Evolutionary conservation across 2,888 invertebrate species (phyloP).

Genomic region (Cheilosia impressa): DNA sequence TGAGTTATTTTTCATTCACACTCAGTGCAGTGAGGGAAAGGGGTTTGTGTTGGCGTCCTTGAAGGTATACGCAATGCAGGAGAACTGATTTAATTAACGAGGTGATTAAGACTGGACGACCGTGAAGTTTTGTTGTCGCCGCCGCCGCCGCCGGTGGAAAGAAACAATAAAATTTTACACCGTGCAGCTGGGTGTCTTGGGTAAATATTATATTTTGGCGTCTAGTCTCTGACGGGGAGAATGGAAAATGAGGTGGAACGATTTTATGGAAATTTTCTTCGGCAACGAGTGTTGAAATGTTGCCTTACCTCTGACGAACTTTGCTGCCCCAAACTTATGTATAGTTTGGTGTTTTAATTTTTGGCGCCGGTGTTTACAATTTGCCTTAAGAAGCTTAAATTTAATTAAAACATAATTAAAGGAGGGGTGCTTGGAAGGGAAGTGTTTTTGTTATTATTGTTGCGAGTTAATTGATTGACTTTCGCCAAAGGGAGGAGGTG

Average conservation of each 20-base stretch:
- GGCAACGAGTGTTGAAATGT: constrained; percentile 34
- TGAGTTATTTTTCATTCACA: constrained; percentile 72
- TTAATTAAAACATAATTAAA: constrained; percentile 69
- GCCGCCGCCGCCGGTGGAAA: constrained; percentile 13
- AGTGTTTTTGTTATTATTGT: constrained; percentile 35
- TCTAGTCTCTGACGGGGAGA: constrained; percentile 42
- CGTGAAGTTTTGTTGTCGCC: constrained; percentile 62
- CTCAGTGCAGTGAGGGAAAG: constrained; percentile 2
- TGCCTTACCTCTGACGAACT: constrained; percentile 45
- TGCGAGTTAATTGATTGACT: constrained; percentile 59
- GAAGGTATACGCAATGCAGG: constrained; percentile 74
- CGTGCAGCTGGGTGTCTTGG: constrained; percentile 65
- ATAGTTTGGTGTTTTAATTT: constrained; percentile 68
- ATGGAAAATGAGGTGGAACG: constrained; percentile 64
- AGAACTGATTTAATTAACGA: constrained; percentile 75
- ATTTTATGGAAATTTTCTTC: constrained; percentile 71
- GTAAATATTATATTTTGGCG: constrained; percentile 64
- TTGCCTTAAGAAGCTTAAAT: constrained; percentile 68
- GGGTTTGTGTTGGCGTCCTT: constrained; percentile 44
- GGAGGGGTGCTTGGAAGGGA: background rate
- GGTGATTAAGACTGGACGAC: constrained; percentile 76
- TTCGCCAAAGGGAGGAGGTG: background rate
- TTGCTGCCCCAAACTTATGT: constrained; percentile 41
- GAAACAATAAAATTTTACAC: constrained; percentile 56
- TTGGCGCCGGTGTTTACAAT: constrained; percentile 73